Evolutionary conservation across 2,888 invertebrate genomes (phyloP).

Genomic region (Napeogenes sylphis): DNA sequence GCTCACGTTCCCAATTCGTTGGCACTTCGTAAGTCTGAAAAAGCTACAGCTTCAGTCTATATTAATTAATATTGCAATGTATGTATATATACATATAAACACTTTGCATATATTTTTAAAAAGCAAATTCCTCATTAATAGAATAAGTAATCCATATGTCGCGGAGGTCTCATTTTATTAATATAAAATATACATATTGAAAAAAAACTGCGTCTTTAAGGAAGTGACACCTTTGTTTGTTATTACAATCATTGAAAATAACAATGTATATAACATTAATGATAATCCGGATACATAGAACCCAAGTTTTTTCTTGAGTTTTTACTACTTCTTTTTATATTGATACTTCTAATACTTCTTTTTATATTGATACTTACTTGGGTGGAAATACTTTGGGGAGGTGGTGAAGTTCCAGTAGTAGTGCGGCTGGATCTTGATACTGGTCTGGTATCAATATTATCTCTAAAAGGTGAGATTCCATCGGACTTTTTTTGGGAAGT

Average conservation of each 20-base stretch:
- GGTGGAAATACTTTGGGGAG: slow-evolving; percentile 91
- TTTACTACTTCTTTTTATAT: background rate
- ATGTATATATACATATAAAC: slow-evolving; percentile 9
- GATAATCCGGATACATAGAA: too few relatives aligned
- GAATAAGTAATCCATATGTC: too few relatives aligned
- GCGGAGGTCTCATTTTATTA: too few relatives aligned
- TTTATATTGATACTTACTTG: slow-evolving; percentile 75
- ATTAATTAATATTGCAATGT: background rate
- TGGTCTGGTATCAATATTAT: slow-evolving; percentile 39
- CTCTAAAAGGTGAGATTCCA: slow-evolving; percentile 73
- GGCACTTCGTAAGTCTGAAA: slow-evolving; percentile 72
- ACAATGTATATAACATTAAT: too few relatives aligned
- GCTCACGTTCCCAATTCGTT: slow-evolving; percentile 53
- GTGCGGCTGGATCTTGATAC: slow-evolving; percentile 44
- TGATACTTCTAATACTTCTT: slow-evolving; percentile 10
- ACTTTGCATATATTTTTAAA: background rate
- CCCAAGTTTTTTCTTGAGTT: too few relatives aligned
- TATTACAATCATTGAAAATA: too few relatives aligned
- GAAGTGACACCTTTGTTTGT: too few relatives aligned
- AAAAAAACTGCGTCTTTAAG: too few relatives aligned
- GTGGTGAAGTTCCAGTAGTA: slow-evolving; percentile 90
- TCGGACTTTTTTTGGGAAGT: slow-evolving; percentile 58
- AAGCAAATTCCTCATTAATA: too few relatives aligned
- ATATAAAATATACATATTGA: too few relatives aligned
- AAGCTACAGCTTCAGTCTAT: background rate